phyloP scores from a whole-genome alignment of 1,140 invertebrate species.

The Magallana ariakensis region DNA sequence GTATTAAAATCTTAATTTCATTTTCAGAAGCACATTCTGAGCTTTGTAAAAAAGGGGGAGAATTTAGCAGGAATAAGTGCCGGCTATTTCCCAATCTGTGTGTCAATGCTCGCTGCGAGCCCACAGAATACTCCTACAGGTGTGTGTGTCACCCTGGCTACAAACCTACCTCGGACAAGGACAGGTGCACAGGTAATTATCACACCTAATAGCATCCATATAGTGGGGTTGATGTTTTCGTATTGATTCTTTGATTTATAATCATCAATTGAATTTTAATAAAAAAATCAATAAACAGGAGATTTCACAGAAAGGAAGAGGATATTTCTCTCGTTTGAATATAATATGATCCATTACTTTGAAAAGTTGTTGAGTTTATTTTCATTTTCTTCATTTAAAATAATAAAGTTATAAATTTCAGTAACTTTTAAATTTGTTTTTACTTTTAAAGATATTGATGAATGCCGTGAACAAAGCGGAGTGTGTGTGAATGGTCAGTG shows the following conservation, averaged over 20 bases:
- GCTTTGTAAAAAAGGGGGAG: conserved; percentile 71
- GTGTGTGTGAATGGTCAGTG: conserved; percentile 91
- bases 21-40: conserved; percentile 75
- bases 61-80: conserved; percentile 81
- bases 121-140: conserved; percentile 85
- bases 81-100: conserved; percentile 87
- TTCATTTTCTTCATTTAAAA: too few relatives aligned
- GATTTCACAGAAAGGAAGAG: too few relatives aligned
- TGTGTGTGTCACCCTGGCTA: conserved; percentile 91
- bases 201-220: too few relatives aligned
- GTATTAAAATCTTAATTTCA: neutral
- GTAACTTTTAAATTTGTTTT: neutral
- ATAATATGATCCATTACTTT: too few relatives aligned
- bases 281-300: too few relatives aligned
- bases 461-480: conserved; percentile 89
- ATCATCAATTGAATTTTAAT: too few relatives aligned
- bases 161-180: conserved; percentile 85
- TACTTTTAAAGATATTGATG: conserved; percentile 87
- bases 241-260: too few relatives aligned
- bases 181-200: conserved; percentile 48
- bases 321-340: too few relatives aligned
- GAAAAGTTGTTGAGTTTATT: too few relatives aligned
- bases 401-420: neutral
- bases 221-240: too few relatives aligned
- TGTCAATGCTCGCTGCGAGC: conserved; percentile 88